These are phyloP conservation scores for Drosophila insularis DNA, from an alignment of 1,140 invertebrate species.

Conservation along the genomic window DNA sequence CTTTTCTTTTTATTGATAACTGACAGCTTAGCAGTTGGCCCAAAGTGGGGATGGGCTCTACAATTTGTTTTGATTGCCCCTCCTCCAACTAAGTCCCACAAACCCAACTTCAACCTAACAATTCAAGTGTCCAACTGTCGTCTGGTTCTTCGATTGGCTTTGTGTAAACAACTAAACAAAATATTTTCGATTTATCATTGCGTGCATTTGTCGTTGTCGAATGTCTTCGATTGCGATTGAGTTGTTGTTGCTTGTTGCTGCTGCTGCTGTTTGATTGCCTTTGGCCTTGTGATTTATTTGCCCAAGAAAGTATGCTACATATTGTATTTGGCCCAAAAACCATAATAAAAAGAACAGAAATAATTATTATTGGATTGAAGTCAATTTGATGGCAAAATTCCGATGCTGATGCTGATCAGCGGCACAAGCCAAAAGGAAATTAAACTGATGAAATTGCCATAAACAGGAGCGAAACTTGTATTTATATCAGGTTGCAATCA, in stretches of 20 bases:
- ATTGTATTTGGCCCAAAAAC: constrained; percentile 11
- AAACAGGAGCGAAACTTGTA: neutral
- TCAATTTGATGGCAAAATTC: constrained; percentile 7
- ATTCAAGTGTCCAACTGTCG: constrained; percentile 26
- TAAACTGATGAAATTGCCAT: neutral
- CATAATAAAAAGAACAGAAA: neutral
- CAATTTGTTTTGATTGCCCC: constrained; percentile 40
- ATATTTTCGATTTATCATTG: constrained; percentile 80
- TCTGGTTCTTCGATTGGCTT: constrained; percentile 47
- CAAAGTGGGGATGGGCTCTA: constrained; percentile 4
- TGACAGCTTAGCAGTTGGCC: constrained; percentile 23
- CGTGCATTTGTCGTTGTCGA: constrained; percentile 56
- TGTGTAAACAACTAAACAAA: constrained; percentile 70
- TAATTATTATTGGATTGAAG: constrained; percentile 31
- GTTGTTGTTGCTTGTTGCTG: constrained; percentile 22
- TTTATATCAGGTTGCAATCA: too few relatives aligned
- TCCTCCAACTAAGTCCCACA: neutral
- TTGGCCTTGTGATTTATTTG: constrained; percentile 69
- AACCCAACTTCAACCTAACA: too few relatives aligned
- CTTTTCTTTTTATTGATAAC: constrained; percentile 45
- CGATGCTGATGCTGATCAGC: neutral
- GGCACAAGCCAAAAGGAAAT: neutral
- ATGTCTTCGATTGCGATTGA: constrained; percentile 48
- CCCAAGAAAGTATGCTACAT: constrained; percentile 44
- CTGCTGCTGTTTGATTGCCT: constrained; percentile 30